Base-by-base conservation (phyloP, 2,888 invertebrate species). In the Trachelus iudaicus region DNA sequence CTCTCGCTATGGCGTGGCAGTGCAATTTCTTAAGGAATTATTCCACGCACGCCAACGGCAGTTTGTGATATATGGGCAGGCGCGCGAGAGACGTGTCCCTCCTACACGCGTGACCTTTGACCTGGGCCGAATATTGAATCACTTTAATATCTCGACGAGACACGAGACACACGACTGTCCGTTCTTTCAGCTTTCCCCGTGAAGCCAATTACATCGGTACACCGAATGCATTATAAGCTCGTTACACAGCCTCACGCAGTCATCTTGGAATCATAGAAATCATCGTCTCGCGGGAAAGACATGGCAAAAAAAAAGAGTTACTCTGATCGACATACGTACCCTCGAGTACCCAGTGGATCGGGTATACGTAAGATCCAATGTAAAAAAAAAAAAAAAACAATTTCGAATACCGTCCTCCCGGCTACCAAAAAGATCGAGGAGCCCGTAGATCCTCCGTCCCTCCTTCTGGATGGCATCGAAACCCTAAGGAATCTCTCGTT, bases 51-150 rank as follows among this genome's bases (percentile, higher is more conserved):
- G 87, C 81, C 84, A 84, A 81, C 83, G 83, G 83, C 86, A 84
- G 75, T 79, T 69, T 69, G 80, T 87, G 87, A 87, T 87, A 84
- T 87, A 87, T 79, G 87, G 83, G 78, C 81, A 79, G 71, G 76
- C 83, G 82, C 79, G 80, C 81, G 80, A 83, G 82, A 84, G 85
- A 85, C 83, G 81, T 81, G 86, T 84, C 76, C 85, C 87, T 82
- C 87, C 87, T 86, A 88, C 87, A 84, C 85, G 83, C 76, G 75
- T 83, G 85, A 87, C 86, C 86, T 80, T 75, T 82, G 81, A 85
- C 86, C 83, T 77, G 77, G 76, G 79, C 86, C 87, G 87, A 88
- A 87, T 88, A 88, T 88, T 86, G 85, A 87, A 88, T 87, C 85
- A 84, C 81, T 86, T 85, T 83, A 87, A 87, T 87, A 85, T 81